A percentile compares a stretch with the other conserved stretches of the same genome.
phyloP scores from a whole-genome alignment of 2,113 vertebrate species.

The Oryzias celebensis region DNA sequence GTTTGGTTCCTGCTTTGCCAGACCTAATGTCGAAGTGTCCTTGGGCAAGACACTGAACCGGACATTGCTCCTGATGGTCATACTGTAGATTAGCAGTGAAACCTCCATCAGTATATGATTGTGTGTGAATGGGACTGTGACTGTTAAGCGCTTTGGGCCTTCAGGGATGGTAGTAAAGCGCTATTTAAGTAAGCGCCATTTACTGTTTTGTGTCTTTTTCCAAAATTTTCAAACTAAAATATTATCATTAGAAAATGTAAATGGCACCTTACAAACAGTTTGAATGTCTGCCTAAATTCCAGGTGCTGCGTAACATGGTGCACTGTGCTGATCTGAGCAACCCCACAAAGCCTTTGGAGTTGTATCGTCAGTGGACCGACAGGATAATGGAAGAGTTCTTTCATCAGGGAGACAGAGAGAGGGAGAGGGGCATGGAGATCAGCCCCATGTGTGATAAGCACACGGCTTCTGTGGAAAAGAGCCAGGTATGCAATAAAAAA shows the following conservation, averaged over 20 bases:
- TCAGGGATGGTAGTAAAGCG: no score
- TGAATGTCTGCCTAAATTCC: background rate
- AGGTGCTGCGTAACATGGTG: conserved; percentile 99
- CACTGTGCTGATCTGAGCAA: conserved; percentile 98
- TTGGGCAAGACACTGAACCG: no score
- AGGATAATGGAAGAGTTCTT: conserved; percentile 99
- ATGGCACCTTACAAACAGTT: background rate
- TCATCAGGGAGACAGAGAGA: conserved; percentile 95
- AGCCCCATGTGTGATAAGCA: conserved; percentile 99
- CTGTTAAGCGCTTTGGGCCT: no score
- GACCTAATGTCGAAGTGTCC: no score
- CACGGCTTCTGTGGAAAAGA: conserved; percentile 97
- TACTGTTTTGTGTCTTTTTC: no score
- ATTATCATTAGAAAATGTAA: background rate
- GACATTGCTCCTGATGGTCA: no score
- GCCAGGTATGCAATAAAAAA: conserved; percentile 81
- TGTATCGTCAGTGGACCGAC: conserved; percentile 98
- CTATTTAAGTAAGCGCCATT: background rate
- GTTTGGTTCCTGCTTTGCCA: no score
- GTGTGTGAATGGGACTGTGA: no score
- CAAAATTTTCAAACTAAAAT: no score
- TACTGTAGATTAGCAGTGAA: no score
- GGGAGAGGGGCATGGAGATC: conserved; percentile 97
- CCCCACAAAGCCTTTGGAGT: conserved; percentile 95
- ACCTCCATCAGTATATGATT: background rate